Percentiles rank a stretch among this genome's conserved stretches.
These are phyloP conservation scores for Rhineura floridana DNA, from an alignment of 2,113 vertebrate genomes.

Conservation along the genomic window DNA sequence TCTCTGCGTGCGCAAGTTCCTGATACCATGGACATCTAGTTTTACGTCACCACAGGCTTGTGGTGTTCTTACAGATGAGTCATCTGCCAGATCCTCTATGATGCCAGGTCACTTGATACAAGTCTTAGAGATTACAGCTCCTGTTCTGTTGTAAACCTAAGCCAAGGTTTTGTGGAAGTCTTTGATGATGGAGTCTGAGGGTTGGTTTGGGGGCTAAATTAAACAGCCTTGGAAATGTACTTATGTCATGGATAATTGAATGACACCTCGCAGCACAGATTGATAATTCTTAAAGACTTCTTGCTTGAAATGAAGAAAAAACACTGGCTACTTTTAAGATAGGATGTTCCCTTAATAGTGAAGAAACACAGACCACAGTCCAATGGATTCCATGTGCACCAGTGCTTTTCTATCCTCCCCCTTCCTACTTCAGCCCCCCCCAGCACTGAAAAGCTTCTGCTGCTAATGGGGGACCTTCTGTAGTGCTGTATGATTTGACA, in stretches of 20 bases:
- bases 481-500: background rate
- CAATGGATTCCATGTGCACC: background rate
- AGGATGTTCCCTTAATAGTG: background rate
- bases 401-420: background rate
- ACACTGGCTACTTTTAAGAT: background rate
- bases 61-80: background rate
- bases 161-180: background rate
- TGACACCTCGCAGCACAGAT: background rate
- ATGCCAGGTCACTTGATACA: background rate
- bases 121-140: background rate
- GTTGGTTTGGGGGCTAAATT: background rate
- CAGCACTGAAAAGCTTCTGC: background rate
- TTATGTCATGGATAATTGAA: background rate
- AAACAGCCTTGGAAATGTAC: background rate
- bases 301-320: background rate
- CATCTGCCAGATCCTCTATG: background rate
- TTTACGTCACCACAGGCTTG: background rate
- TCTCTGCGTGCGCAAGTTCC: background rate
- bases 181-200: background rate
- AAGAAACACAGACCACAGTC: background rate
- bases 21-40: background rate
- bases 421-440: background rate
- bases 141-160: background rate
- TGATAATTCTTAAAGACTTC: background rate
- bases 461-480: background rate